Evolutionary conservation across 2,797 vertebrate species (phyloP).

Genomic region (Danio kyathit): DNA sequence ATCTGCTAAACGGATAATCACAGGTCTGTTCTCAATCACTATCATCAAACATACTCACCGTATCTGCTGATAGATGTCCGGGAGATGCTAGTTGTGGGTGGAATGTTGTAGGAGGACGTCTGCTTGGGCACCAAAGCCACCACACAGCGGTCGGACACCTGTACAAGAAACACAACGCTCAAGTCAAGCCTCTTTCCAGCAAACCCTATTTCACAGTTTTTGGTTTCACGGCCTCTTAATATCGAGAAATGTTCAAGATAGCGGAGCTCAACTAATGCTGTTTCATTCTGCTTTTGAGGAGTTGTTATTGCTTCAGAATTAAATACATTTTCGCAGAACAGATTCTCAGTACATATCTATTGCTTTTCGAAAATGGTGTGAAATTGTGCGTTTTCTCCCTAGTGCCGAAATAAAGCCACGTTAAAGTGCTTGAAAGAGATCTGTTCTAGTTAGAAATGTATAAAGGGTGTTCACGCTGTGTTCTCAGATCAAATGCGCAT

Average conservation of each 20-base stretch:
- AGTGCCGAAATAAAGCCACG: not conserved
- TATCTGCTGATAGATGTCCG: conserved; percentile 97
- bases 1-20: not conserved
- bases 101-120: conserved; percentile 98
- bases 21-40: not conserved
- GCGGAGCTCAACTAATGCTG: not conserved
- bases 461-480: conserved; percentile 11
- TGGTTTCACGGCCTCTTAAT: conserved; percentile 21
- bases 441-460: conserved; percentile 20
- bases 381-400: conserved; percentile 6
- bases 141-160: conserved; percentile 96
- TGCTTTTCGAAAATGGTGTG: not conserved
- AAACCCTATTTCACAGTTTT: conserved; percentile 21
- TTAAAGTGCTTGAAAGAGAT: conserved; percentile 31
- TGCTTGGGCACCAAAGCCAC: conserved; percentile 97
- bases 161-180: conserved; percentile 28
- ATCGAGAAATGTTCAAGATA: conserved; percentile 15
- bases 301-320: conserved; percentile 11
- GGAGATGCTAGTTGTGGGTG: conserved; percentile 94
- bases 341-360: conserved; percentile 31
- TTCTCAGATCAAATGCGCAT: conserved; percentile 22
- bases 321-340: conserved; percentile 8
- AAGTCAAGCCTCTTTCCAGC: conserved; percentile 12
- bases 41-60: conserved; percentile 78
- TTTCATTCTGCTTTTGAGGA: conserved; percentile 13